These are phyloP conservation scores for Chelidonichthys spinosus DNA, from an alignment of 2,797 vertebrate species.

Conservation along the genomic window DNA sequence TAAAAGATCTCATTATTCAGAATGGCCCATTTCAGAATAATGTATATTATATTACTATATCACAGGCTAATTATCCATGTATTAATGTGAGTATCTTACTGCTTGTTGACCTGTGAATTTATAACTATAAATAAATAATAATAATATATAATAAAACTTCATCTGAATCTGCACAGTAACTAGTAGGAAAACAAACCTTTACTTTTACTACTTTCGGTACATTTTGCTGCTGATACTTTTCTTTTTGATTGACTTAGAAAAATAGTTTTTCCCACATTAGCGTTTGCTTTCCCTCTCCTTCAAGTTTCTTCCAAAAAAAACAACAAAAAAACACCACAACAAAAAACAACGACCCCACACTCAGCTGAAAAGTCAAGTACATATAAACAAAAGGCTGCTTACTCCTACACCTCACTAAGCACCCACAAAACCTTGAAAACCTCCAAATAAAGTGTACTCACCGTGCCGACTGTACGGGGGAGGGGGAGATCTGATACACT, in stretches of 20 bases:
- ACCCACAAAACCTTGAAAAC: not conserved
- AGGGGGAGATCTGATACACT: not conserved
- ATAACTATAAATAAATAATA: no score
- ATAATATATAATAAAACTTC: no score
- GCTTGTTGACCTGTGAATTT: not conserved
- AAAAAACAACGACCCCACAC: not conserved
- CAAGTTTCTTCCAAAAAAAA: not conserved
- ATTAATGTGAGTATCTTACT: not conserved
- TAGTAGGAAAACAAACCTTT: not conserved
- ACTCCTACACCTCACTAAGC: not conserved
- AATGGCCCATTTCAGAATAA: no score
- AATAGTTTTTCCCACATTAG: not conserved
- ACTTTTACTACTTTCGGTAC: not conserved
- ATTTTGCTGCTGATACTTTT: not conserved
- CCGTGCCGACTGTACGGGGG: slow-evolving; percentile 17
- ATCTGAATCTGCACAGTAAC: not conserved
- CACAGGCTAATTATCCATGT: no score
- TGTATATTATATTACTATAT: no score
- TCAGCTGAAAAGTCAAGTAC: not conserved
- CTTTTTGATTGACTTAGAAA: not conserved
- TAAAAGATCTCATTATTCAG: no score
- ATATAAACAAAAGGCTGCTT: not conserved
- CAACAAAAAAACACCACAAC: no score
- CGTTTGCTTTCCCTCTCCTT: not conserved
- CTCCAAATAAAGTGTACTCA: slow-evolving; percentile 56